Percentiles rank a stretch among this genome's conserved stretches.
phyloP scores from a whole-genome alignment of 2,113 vertebrate genomes.

The Plecotus auritus region DNA sequence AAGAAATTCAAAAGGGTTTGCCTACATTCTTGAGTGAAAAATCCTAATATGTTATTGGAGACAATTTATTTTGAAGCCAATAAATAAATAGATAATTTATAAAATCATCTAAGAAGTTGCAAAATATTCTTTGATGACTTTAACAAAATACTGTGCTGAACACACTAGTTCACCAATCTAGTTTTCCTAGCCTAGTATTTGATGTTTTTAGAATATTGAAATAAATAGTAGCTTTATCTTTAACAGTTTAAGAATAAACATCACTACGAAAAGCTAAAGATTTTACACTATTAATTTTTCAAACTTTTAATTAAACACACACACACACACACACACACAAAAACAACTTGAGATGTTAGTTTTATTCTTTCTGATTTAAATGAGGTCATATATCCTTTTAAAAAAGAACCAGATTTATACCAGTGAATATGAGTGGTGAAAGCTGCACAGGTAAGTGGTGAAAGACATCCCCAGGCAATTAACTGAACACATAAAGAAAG shows the following conservation, averaged over 20 bases:
- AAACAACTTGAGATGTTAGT: not conserved
- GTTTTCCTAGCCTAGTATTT: not conserved
- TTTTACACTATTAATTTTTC: not conserved
- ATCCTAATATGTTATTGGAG: not conserved
- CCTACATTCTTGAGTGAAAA: not conserved
- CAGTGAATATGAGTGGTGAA: not conserved
- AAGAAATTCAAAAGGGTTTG: not conserved
- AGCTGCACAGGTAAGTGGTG: conserved; percentile 6
- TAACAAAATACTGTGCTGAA: not conserved
- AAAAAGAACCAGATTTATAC: not conserved
- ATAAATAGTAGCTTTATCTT: conserved; percentile 5
- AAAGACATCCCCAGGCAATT: conserved; percentile 54
- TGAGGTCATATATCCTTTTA: conserved; percentile 22
- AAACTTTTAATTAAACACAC: not conserved
- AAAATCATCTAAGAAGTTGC: not conserved
- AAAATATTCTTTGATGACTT: not conserved
- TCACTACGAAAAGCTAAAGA: not conserved
- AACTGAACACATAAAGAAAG: conserved; percentile 53
- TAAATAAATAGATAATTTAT: not conserved
- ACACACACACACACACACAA: too few species aligned
- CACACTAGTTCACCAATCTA: not conserved
- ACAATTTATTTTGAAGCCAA: not conserved
- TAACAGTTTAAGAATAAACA: not conserved
- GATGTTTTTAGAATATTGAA: conserved; percentile 15
- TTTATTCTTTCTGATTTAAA: conserved; percentile 22